phyloP scores from a whole-genome alignment of 92 coral and sea anemone species.

The Siderastrea radians region DNA sequence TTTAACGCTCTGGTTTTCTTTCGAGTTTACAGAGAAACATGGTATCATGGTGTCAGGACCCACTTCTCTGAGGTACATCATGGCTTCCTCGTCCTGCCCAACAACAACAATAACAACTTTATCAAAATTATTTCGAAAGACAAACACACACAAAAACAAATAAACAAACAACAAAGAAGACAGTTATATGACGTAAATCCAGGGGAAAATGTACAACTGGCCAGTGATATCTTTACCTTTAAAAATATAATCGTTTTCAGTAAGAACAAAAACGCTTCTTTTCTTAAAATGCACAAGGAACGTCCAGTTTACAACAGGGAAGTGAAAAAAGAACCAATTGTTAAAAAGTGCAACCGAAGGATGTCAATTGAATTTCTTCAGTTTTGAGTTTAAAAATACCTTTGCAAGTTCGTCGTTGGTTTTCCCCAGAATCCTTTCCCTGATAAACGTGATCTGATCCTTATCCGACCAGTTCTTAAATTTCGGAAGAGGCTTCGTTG shows the following conservation, averaged over 20 bases:
- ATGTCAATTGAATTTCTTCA: no score
- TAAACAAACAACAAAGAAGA: no score
- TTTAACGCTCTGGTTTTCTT: constrained; percentile 38
- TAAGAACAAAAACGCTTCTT: no score
- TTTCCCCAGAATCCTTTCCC: constrained; percentile 70
- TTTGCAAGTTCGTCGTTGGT: constrained; percentile 66
- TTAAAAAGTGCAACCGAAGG: no score
- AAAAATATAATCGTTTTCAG: no score
- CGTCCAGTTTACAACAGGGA: no score
- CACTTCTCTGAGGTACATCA: constrained; percentile 57
- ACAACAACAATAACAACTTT: background rate
- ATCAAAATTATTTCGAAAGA: background rate
- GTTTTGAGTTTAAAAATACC: constrained; percentile 18
- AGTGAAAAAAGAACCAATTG: no score
- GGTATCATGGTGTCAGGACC: constrained; percentile 82
- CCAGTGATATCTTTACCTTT: no score
- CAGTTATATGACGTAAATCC: no score
- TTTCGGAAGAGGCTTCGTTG: constrained; percentile 58
- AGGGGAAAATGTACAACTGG: no score
- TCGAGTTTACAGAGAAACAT: constrained; percentile 66
- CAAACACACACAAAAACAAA: background rate
- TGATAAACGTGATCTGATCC: constrained; percentile 66
- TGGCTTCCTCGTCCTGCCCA: constrained; percentile 61
- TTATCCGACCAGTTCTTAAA: constrained; percentile 42
- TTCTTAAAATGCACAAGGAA: no score